phyloP scores from a whole-genome alignment of 2,797 vertebrate species.

The Cyclopterus lumpus region DNA sequence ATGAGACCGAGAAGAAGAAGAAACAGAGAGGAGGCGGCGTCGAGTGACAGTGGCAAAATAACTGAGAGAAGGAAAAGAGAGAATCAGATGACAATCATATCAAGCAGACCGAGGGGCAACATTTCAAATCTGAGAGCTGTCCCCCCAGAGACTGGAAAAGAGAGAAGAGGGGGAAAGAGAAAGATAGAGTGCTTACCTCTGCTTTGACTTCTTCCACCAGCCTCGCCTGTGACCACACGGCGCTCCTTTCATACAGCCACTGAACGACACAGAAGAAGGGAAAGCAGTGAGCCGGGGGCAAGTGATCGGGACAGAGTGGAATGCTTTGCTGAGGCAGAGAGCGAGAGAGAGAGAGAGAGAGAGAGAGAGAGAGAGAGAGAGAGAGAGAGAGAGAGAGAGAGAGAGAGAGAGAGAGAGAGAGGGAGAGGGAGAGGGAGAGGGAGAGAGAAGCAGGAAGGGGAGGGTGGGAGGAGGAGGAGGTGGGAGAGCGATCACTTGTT shows the following conservation, averaged over 20 bases:
- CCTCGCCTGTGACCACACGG: slow-evolving; percentile 83
- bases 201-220: slow-evolving; percentile 88
- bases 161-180: slow-evolving; percentile 12
- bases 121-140: slow-evolving; percentile 52
- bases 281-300: slow-evolving; percentile 72
- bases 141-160: slow-evolving; percentile 28
- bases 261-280: slow-evolving; percentile 78
- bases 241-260: slow-evolving; percentile 88
- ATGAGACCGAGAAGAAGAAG: slow-evolving; percentile 1
- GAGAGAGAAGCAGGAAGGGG: slow-evolving; percentile 65
- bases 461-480: slow-evolving; percentile 73
- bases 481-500: slow-evolving; percentile 80
- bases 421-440: slow-evolving; percentile 31
- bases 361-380: slow-evolving; percentile 37
- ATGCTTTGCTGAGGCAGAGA: slow-evolving; percentile 76
- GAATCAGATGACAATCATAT: slow-evolving; percentile 57
- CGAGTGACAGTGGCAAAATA: slow-evolving; percentile 19
- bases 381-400: slow-evolving; percentile 48
- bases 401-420: slow-evolving; percentile 44
- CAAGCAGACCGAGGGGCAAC: slow-evolving; percentile 49
- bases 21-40: slow-evolving; percentile 10
- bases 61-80: slow-evolving; percentile 30
- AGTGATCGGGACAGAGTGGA: slow-evolving; percentile 77
- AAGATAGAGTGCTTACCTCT: slow-evolving; percentile 87
- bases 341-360: slow-evolving; percentile 49